phyloP scores from a whole-genome alignment of 2,113 vertebrate species.

The Laterallus jamaicensis region DNA sequence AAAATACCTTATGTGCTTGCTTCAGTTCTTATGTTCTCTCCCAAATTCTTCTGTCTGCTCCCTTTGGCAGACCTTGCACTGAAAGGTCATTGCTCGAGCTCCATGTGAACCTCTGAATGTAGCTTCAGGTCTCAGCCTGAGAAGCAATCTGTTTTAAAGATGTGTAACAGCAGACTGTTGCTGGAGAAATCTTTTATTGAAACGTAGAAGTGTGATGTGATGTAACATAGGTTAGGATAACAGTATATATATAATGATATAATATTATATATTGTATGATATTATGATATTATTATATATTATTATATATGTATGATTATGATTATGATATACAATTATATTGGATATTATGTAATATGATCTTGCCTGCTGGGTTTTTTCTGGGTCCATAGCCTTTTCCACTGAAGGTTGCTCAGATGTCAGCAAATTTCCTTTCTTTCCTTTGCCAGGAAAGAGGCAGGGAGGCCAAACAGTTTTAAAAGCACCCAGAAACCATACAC shows the following conservation, averaged over 20 bases:
- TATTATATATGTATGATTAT: too few relatives aligned
- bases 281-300: too few relatives aligned
- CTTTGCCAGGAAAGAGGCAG: background rate
- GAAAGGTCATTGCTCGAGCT: background rate
- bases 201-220: background rate
- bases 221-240: background rate
- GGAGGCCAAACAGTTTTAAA: background rate
- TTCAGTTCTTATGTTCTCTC: background rate
- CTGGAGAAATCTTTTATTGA: background rate
- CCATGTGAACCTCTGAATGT: background rate
- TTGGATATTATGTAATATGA: too few relatives aligned
- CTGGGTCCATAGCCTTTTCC: background rate
- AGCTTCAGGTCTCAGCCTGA: background rate
- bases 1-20: background rate
- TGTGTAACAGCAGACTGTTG: background rate
- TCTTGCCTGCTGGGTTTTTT: background rate
- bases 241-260: background rate
- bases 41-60: background rate
- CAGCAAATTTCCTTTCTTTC: background rate
- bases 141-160: background rate
- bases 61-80: background rate
- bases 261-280: too few relatives aligned
- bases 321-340: too few relatives aligned
- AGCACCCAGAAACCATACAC: background rate
- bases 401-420: background rate